A percentile compares a stretch with the other conserved stretches of the same genome.
phyloP scores from a whole-genome alignment of 2,888 invertebrate genomes.

The Tyria jacobaeae region DNA sequence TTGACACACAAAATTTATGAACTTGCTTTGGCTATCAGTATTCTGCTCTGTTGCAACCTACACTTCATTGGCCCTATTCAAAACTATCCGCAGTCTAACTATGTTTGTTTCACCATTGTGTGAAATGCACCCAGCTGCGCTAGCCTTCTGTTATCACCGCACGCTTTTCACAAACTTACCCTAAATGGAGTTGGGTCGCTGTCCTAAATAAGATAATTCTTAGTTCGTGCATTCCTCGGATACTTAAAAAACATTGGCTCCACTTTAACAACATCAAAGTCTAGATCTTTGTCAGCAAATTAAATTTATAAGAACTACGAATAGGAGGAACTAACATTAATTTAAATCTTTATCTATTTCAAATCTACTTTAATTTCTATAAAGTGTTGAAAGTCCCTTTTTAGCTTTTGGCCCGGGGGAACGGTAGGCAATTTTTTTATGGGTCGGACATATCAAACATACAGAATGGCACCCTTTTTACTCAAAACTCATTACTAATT shows the following conservation, averaged over 20 bases:
- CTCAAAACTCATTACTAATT: neutral
- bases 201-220: neutral
- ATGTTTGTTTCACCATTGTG: constrained; percentile 15
- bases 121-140: constrained; percentile 12
- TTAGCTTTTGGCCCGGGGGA: no score
- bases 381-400: no score
- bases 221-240: neutral
- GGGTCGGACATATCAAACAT: no score
- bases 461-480: no score
- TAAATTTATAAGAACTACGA: no score
- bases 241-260: no score
- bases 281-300: no score
- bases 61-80: constrained; percentile 49
- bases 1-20: constrained; percentile 26
- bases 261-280: neutral
- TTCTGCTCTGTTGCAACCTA: constrained; percentile 44
- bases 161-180: neutral
- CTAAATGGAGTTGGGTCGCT: neutral
- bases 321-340: no score
- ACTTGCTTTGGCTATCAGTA: constrained; percentile 42
- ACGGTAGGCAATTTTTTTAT: no score
- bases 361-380: no score
- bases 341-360: no score
- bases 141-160: neutral
- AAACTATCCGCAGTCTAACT: constrained; percentile 28